These are phyloP conservation scores for Leptogaster cylindrica DNA, from an alignment of 2,888 invertebrate genomes.

Conservation along the genomic window DNA sequence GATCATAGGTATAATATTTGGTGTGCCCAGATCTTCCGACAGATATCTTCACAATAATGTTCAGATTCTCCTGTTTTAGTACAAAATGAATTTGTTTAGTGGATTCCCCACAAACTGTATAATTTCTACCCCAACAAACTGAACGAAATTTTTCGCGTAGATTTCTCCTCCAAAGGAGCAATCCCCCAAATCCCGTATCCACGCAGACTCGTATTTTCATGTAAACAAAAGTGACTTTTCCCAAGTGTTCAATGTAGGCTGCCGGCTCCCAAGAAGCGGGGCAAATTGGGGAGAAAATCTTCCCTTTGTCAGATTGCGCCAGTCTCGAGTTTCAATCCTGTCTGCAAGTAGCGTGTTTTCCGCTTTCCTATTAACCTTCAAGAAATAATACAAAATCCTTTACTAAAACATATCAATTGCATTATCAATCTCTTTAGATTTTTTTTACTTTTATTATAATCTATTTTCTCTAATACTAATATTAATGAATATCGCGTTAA, in stretches of 20 bases:
- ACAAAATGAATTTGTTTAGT: too few relatives aligned
- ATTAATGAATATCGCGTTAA: too few relatives aligned
- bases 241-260: neutral
- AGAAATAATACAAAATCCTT: too few relatives aligned
- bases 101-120: too few relatives aligned
- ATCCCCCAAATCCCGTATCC: neutral
- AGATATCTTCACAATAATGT: neutral
- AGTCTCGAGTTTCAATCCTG: conserved; percentile 23
- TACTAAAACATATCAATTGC: too few relatives aligned
- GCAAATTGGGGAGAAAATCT: neutral
- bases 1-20: too few relatives aligned
- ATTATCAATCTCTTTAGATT: too few relatives aligned
- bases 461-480: too few relatives aligned
- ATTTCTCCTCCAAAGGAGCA: neutral
- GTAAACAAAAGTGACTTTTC: conserved; percentile 36
- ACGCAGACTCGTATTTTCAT: conserved; percentile 5
- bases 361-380: neutral
- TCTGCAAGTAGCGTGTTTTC: conserved; percentile 10
- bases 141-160: neutral
- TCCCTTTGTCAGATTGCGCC: conserved; percentile 20
- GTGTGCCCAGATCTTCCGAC: neutral
- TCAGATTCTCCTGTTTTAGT: neutral
- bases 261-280: conserved; percentile 14
- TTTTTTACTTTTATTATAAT: too few relatives aligned
- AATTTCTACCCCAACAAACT: neutral